Percentiles rank a stretch among this genome's conserved stretches.
Evolutionary conservation across 2,797 vertebrate genomes (phyloP).

Genomic region (Sitta carolinensis): DNA sequence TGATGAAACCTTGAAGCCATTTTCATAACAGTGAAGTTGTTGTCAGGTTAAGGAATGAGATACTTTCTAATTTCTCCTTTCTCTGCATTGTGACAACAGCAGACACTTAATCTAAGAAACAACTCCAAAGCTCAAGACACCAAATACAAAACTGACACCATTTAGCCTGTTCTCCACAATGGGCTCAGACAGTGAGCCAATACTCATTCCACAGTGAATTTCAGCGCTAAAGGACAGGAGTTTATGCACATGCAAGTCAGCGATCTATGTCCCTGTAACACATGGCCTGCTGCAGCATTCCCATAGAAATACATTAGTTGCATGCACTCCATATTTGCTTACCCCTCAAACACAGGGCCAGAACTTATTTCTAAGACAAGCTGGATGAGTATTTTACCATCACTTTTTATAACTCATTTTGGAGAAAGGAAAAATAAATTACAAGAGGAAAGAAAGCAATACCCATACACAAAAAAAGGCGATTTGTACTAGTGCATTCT

Average conservation of each 20-base stretch:
- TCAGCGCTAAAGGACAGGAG: background rate
- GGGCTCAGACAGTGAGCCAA: background rate
- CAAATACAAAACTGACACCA: background rate
- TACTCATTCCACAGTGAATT: background rate
- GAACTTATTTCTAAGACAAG: background rate
- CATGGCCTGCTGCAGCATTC: background rate
- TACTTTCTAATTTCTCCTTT: background rate
- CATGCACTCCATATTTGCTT: background rate
- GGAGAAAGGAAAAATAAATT: background rate
- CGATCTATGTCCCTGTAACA: background rate
- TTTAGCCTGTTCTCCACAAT: background rate
- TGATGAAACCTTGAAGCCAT: background rate
- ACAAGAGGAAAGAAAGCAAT: background rate
- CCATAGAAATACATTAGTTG: background rate
- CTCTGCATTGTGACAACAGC: background rate
- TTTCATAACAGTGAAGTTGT: background rate
- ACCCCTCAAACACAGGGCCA: background rate
- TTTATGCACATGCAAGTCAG: background rate
- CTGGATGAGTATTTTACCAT: background rate
- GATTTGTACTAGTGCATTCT: background rate
- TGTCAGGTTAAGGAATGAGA: background rate
- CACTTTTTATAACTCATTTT: background rate
- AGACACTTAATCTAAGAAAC: background rate
- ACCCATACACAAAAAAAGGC: rapidly evolving
- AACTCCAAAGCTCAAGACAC: background rate